Conservation (phyloP, 2,113 vertebrate species). For the Zosterops pallidus region DNA sequence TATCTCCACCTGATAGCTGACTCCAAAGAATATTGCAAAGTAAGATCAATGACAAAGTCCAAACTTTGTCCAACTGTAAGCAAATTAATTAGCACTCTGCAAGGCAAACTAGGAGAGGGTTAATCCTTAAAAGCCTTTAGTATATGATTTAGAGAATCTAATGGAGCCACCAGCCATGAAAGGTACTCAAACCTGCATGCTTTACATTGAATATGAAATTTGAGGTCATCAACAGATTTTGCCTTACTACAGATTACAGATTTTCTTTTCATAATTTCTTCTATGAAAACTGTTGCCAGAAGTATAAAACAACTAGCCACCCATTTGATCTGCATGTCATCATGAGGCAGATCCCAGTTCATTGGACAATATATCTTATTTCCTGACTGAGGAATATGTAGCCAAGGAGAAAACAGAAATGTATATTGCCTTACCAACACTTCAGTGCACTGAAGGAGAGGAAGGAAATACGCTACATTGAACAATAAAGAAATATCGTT, state of each 20-base stretch:
- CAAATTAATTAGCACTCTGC: background rate
- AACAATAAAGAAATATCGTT: background rate
- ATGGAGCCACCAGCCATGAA: background rate
- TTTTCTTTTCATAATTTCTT: background rate
- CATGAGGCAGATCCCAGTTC: background rate
- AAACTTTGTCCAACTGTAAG: background rate
- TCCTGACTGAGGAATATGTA: background rate
- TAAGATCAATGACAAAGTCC: background rate
- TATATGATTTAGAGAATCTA: background rate
- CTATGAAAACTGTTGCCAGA: background rate
- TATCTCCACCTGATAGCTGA: background rate
- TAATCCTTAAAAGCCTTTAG: background rate
- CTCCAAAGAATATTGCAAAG: background rate
- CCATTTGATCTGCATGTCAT: background rate
- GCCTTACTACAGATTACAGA: no score
- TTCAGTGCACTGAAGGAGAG: background rate
- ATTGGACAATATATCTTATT: background rate
- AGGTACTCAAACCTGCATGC: background rate
- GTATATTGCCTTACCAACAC: accelerated
- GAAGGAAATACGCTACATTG: background rate
- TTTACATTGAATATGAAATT: background rate
- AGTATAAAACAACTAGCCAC: background rate
- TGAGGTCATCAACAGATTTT: background rate
- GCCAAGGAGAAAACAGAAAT: background rate
- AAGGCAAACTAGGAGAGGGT: background rate